Base-by-base conservation (phyloP, 2,113 vertebrate species). In the Sardina pilchardus region DNA sequence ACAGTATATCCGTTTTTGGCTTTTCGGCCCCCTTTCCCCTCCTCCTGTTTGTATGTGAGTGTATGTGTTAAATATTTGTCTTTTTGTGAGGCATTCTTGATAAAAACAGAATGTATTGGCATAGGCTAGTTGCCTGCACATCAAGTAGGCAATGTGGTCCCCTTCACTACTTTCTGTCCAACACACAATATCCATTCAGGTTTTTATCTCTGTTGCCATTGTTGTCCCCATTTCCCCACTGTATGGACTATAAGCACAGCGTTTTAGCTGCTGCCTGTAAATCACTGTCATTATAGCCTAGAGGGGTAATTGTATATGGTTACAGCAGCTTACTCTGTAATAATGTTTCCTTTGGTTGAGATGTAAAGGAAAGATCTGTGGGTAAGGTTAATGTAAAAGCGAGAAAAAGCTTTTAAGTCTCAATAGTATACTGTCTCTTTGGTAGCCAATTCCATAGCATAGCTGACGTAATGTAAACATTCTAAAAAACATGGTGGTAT, bases 231-330 rank as follows among this genome's bases (percentile, higher is more conserved):
- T 88, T 90, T 89, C 88, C 90, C 82, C 85, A 87, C 63, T 82
- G 83, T 91, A 85, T 88, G 82, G 81, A 85, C 87, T 84, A 56
- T 59, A 84, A 84, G 24, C 48, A 85, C 82, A 75, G 87, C 85
- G 85, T 90, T 93, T 93, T 88, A 91, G 86, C 86, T 86, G 87
- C 88, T 88, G 91, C 84, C 89, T 91, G 91, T 90, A 92, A 93
- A 88, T 94, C 91, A 88, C 87, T 89, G 86, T 94, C 90, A 95
- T 94, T 94, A 93, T 81, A 90, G 93, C 92, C 91, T 90, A 71
- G 87, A 91, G 84, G 85, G 86, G 90, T 95, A 94, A 95, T 95
- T 83, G 84, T 91, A 92, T 93, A 93, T 88, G 92, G 92, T 94
- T 93, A 91, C 83, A 89, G 85, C 78, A 53, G 82, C 88, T 85